Evolutionary conservation across 2,888 invertebrate genomes (phyloP).

Genomic region (Acrobasis consociella): DNA sequence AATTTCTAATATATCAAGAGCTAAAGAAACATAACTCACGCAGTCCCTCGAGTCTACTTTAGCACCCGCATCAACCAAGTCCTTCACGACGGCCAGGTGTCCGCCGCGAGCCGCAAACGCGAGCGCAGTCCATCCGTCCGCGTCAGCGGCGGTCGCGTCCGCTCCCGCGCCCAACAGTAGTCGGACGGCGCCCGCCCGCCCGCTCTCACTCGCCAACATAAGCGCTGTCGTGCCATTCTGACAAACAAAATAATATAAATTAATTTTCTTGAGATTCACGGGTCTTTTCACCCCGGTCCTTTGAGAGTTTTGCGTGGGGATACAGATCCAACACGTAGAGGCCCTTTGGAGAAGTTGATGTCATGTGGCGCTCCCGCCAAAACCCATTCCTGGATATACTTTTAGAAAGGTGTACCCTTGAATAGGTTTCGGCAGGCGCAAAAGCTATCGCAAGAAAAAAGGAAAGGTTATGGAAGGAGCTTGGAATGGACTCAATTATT

Average conservation of each 20-base stretch:
- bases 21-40: constrained; percentile 79
- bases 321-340: no score
- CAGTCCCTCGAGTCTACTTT: constrained; percentile 93
- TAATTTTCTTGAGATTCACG: no score
- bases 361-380: no score
- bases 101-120: constrained; percentile 96
- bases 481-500: no score
- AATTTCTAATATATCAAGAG: not conserved
- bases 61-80: constrained; percentile 93
- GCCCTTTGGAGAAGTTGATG: no score
- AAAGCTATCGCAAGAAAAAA: no score
- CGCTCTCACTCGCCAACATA: constrained; percentile 94
- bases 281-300: no score
- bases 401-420: no score
- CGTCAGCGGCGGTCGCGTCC: constrained; percentile 95
- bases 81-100: constrained; percentile 89
- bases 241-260: constrained; percentile 21
- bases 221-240: constrained; percentile 97
- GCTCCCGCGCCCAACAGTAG: constrained; percentile 94
- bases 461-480: no score
- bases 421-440: no score
- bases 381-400: no score
- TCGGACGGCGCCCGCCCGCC: constrained; percentile 91
- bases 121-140: constrained; percentile 96
- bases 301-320: no score